These are phyloP conservation scores for Dermochelys coriacea DNA, from an alignment of 2,797 vertebrate species.

Conservation along the genomic window DNA sequence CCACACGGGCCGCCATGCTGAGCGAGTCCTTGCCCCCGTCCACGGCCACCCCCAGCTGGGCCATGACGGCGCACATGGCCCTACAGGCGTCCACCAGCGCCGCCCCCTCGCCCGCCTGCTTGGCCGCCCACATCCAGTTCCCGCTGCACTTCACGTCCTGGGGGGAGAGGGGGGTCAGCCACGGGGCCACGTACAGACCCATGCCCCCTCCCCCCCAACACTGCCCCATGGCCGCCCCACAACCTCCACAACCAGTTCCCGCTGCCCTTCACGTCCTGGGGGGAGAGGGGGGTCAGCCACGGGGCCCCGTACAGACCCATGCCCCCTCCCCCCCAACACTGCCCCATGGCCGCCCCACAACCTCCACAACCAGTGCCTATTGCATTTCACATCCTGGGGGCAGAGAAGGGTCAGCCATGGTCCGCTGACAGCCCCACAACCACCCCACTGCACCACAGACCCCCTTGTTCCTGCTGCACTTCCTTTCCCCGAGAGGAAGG, in stretches of 20 bases:
- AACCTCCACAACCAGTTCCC: constrained; percentile 96
- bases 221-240: too few species aligned
- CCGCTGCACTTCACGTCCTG: constrained; percentile 96
- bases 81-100: constrained; percentile 88
- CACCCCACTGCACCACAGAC: too few species aligned
- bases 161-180: not conserved
- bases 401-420: not conserved
- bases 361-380: too few species aligned
- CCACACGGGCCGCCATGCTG: constrained; percentile 93
- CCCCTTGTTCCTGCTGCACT: too few species aligned
- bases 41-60: constrained; percentile 89
- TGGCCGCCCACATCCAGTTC: constrained; percentile 98
- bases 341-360: not conserved
- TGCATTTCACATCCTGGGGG: not conserved
- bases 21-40: constrained; percentile 96
- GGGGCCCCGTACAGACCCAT: too few species aligned
- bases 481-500: too few species aligned
- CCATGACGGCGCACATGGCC: constrained; percentile 89
- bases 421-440: too few species aligned
- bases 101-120: constrained; percentile 89
- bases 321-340: too few species aligned
- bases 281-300: not conserved
- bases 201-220: too few species aligned
- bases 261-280: constrained; percentile 94
- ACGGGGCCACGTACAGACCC: too few species aligned